Base-by-base conservation (phyloP, 2,888 invertebrate genomes). In the Crematogaster levior region DNA sequence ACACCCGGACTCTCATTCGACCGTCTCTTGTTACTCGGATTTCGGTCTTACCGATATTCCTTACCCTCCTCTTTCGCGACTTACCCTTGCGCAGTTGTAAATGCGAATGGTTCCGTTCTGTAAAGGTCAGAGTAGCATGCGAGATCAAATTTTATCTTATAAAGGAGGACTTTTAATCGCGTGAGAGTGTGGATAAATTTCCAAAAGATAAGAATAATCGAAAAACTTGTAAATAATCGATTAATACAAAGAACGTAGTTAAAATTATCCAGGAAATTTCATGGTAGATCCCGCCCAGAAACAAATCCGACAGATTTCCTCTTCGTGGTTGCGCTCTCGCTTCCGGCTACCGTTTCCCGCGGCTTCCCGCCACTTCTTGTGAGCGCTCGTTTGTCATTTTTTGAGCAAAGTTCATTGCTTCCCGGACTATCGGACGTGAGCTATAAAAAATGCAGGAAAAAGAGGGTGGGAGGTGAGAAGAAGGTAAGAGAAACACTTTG, bases 361-460 rank as follows among this genome's bases (percentile, higher is more conserved):
- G 77, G 60, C 75, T 61, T 43, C 75, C 58, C 82, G 75, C 60
- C 48, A 63, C n/a, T 75, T 77, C 40, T 77, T 53, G 83, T 84
- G 72, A 66, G 21, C 43, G 84, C 74, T 68, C 84, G 84, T 87
- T 86, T 83, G 81, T 82, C 85, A 86, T 85, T 81, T 73, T 73
- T 68, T 82, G 72, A 70, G 82, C 80, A 89, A 85, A 81, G 85
- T 85, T 88, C 89, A 87, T 86, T 85, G 88, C 89, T 89, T 87
- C 85, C 82, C 89, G 81, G 85, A 70, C 77, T 82, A 87, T 88
- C 87, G 89, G 89, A 85, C 82, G 89, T 82, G 81, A 70, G 61
- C 82, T 65, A 84, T 85, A 88, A 88, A 85, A 88, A 88, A 84
- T 86, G 75, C 82, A 84, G 79, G 70, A 85, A 86, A 84, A 79